Conservation (phyloP, 2,888 invertebrate genomes). For the Lithophane semibrunnea region DNA sequence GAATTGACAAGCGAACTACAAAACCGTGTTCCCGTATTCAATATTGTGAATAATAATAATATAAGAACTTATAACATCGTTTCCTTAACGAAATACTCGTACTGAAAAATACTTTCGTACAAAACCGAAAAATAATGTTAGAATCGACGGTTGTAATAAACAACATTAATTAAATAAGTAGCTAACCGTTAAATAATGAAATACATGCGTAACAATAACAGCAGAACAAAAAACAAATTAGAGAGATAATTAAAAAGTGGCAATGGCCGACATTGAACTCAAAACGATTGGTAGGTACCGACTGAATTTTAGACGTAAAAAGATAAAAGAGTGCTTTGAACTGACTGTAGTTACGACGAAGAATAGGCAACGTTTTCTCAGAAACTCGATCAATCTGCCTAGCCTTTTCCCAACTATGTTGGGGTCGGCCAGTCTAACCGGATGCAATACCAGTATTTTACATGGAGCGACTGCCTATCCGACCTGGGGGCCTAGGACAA, state of each 20-base stretch:
- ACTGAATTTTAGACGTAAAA: slow-evolving; percentile 37
- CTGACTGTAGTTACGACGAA: slow-evolving; percentile 19
- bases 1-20: no score
- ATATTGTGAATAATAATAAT: no score
- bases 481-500: no score
- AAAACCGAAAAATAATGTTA: neutral
- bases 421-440: no score
- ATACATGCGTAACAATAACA: slow-evolving; percentile 23
- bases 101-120: neutral
- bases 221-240: slow-evolving; percentile 9
- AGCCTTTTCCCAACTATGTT: no score
- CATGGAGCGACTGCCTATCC: no score
- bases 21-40: no score
- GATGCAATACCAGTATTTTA: no score
- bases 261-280: slow-evolving; percentile 68
- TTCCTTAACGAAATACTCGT: no score
- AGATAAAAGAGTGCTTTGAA: slow-evolving; percentile 46
- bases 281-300: slow-evolving; percentile 9
- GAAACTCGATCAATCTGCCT: neutral
- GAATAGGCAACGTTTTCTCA: slow-evolving; percentile 9
- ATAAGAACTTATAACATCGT: no score
- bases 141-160: slow-evolving; percentile 15
- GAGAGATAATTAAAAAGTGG: slow-evolving; percentile 49
- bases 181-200: slow-evolving; percentile 23
- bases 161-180: slow-evolving; percentile 21